A percentile compares a stretch with the other conserved stretches of the same genome.
phyloP scores from a whole-genome alignment of 2,888 invertebrate genomes.

The Sipha maydis region DNA sequence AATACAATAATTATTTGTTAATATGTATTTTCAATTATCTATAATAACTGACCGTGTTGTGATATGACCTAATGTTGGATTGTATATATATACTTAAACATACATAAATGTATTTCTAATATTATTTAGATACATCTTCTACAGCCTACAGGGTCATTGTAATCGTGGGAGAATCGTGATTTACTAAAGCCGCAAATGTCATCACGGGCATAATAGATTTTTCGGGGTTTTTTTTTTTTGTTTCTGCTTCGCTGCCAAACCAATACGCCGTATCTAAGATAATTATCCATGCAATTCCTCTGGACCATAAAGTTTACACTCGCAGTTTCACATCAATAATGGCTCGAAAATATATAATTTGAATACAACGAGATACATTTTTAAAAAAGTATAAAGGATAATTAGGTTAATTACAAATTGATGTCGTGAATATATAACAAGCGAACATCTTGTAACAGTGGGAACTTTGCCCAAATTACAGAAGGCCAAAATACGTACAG shows the following conservation, averaged over 20 bases:
- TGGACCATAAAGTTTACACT: slow-evolving; percentile 42
- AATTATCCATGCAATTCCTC: slow-evolving; percentile 40
- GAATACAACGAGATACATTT: background rate
- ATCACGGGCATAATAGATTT: slow-evolving; percentile 56
- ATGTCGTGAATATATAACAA: slow-evolving; percentile 2
- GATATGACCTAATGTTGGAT: slow-evolving; percentile 8
- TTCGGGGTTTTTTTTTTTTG: slow-evolving; percentile 36
- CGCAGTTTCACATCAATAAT: slow-evolving; percentile 9
- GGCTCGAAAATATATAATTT: background rate
- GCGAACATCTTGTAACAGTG: slow-evolving; percentile 44
- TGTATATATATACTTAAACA: background rate
- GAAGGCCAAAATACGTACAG: slow-evolving; percentile 43
- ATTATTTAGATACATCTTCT: background rate
- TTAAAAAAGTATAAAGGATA: background rate
- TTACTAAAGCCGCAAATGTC: slow-evolving; percentile 29
- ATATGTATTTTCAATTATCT: slow-evolving; percentile 29
- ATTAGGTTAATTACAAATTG: slow-evolving; percentile 4
- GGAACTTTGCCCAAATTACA: slow-evolving; percentile 58
- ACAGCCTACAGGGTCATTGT: slow-evolving; percentile 33
- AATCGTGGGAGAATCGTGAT: slow-evolving; percentile 58
- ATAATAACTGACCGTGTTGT: background rate
- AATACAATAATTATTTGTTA: slow-evolving; percentile 6
- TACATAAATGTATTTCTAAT: background rate
- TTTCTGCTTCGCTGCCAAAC: slow-evolving; percentile 57
- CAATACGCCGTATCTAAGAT: slow-evolving; percentile 37